Base-by-base conservation (phyloP, 1,140 invertebrate species). In the Pseudachorutes palmiensis region DNA sequence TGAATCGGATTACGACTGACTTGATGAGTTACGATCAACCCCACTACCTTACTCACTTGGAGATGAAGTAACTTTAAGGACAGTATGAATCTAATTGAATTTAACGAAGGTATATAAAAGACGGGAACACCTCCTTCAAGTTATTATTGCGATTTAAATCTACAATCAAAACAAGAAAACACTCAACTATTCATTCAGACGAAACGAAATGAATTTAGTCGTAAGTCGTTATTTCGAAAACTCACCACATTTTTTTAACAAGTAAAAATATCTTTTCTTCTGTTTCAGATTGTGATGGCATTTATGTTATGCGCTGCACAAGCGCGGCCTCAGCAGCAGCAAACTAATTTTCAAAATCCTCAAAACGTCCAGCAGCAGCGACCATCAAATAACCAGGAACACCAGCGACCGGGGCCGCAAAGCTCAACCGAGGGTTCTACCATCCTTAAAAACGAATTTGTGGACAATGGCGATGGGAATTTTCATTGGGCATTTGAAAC, bases 401-500 rank as follows among this genome's bases (percentile, higher is more conserved):
- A 58, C 5, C 55, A 58, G 55, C 55, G 55, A 58, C 55, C 55
- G 12, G 22, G 24, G 22, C n/a, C 55, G 5, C 24, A 5, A 58
- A 22, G 28, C n/a, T 12, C 55, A 58, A 58, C 5, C 55, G 5
- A 5, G 12, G 55, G 55, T 29, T 58, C n/a, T 22, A 58, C 5
- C 5, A 58, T 58, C 22, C 12, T 58, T 9, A 58, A 58, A 9
- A 58, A 22, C 12, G 55, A 58, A 58, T 58, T 58, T 29, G 28
- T 29, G 5, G 55, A 58, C 12, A 22, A 58, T 5, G 55, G 55
- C 24, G 24, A 29, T 22, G 55, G 55, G n/a, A 58, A 58, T 58
- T 58, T 58, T 22, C 55, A 29, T 24, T 58, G 55, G 55, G 55
- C n/a, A 22, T 58, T 12, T 58, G 55, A 58, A 22, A 58, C 55